Base-by-base conservation (phyloP, 2,888 invertebrate species). In the Zygogramma bicolorata region DNA sequence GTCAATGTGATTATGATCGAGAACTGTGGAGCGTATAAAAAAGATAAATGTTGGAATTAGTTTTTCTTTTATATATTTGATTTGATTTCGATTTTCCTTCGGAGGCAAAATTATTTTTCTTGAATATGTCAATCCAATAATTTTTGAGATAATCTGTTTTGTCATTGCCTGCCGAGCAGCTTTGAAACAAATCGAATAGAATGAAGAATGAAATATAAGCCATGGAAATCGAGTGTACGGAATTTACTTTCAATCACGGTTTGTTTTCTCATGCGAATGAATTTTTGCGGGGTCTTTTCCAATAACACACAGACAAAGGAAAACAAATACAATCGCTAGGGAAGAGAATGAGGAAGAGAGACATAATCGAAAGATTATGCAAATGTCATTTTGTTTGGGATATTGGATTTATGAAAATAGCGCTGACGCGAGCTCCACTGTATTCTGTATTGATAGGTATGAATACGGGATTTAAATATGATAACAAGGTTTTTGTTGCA, bases 351-450 rank as follows among this genome's bases (percentile, higher is more conserved):
- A 75, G 76, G 75, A 75, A 71, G 78, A 78, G 76, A 74, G 79
- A 79, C 80, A 81, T 85, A 86, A 86, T 85, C 85, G 85, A 82
- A 84, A 85, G 86, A 85, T 86, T 86, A 86, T 86, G 86, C 82
- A 86, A 86, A 86, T 86, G 86, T 83, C 86, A 86, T 86, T 85
- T 85, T 84, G 85, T 86, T 85, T 84, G 84, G 85, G 84, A 86
- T 86, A 86, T 86, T 86, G 86, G 86, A 86, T 86, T 86, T 85
- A 85, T 85, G 86, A 84, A 85, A 84, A 85, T 85, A 83, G 82
- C 82, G 83, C 82, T 81, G 82, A 82, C 82, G 83, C 80, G 81
- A 81, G 81, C 79, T 80, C 70, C 61, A 61, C 72, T 78, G 78
- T 79, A 82, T 82, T 81, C 71, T 77, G 79, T 80, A 81, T 83